Evolutionary conservation across 2,888 invertebrate species (phyloP).

Genomic region (Drosophila kuntzei): DNA sequence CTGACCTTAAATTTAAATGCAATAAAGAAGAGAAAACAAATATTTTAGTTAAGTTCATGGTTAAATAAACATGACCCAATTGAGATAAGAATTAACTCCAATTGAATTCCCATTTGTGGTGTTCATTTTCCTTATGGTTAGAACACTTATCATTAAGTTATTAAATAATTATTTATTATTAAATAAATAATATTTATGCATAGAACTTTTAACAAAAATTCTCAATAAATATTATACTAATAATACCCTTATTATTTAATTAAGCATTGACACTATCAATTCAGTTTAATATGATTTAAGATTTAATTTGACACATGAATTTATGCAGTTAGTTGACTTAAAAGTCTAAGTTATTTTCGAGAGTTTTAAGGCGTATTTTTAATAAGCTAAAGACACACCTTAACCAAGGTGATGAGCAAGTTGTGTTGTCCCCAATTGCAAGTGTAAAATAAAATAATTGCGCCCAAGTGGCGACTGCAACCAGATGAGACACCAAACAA

Average conservation of each 20-base stretch:
- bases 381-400: constrained; percentile 41
- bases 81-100: no score
- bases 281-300: neutral
- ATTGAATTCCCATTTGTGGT: no score
- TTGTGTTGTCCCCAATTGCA: constrained; percentile 62
- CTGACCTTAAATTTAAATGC: no score
- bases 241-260: neutral
- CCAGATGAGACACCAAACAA: constrained; percentile 35
- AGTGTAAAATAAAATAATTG: constrained; percentile 79
- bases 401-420: constrained; percentile 49
- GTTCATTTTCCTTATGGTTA: no score
- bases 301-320: neutral
- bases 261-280: neutral
- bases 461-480: constrained; percentile 65
- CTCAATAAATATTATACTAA: neutral
- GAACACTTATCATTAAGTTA: no score
- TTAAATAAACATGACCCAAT: no score
- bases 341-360: neutral
- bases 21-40: no score
- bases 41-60: no score
- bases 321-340: neutral
- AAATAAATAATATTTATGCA: no score
- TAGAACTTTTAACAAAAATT: neutral
- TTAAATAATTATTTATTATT: no score
- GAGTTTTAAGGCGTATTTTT: neutral